Evolutionary conservation across 2,888 invertebrate genomes (phyloP).

Genomic region (Creontiades dilutus): DNA sequence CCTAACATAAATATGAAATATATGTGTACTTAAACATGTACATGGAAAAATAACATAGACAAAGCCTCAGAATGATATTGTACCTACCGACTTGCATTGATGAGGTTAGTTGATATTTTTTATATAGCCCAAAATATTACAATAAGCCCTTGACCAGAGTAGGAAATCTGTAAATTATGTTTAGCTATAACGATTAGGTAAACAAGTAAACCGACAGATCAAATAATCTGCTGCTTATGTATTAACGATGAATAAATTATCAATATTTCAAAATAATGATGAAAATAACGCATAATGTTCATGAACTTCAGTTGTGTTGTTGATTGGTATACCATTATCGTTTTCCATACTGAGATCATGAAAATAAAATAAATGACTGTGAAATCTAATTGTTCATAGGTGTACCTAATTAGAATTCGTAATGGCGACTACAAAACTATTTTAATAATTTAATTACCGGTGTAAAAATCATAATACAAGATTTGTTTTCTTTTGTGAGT

Average conservation of each 20-base stretch:
- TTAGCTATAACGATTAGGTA: not conserved
- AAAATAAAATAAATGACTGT: conserved; percentile 22
- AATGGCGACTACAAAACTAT: conserved; percentile 32
- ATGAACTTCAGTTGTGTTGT: not conserved
- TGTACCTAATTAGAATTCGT: conserved; percentile 32
- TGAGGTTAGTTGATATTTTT: conserved; percentile 36
- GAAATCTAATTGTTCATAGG: conserved; percentile 21
- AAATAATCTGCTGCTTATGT: conserved; percentile 3
- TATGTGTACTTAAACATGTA: not conserved
- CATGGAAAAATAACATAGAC: not conserved
- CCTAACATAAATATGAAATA: not conserved
- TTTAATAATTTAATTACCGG: conserved; percentile 36
- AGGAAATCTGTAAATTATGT: not conserved
- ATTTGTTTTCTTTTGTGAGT: conserved; percentile 12
- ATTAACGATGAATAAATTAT: not conserved
- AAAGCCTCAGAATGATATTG: conserved; percentile 1
- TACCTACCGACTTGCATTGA: not conserved
- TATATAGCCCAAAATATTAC: conserved; percentile 21
- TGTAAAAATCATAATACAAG: conserved; percentile 23
- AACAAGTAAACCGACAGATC: not conserved
- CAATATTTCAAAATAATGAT: not conserved
- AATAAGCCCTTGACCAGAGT: conserved; percentile 32
- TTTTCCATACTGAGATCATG: not conserved
- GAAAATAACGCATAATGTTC: conserved; percentile 9
- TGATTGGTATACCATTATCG: not conserved